Percentiles rank a stretch among this genome's conserved stretches.
Conservation (phyloP, 2,113 vertebrate species). For the Platichthys flesus region DNA sequence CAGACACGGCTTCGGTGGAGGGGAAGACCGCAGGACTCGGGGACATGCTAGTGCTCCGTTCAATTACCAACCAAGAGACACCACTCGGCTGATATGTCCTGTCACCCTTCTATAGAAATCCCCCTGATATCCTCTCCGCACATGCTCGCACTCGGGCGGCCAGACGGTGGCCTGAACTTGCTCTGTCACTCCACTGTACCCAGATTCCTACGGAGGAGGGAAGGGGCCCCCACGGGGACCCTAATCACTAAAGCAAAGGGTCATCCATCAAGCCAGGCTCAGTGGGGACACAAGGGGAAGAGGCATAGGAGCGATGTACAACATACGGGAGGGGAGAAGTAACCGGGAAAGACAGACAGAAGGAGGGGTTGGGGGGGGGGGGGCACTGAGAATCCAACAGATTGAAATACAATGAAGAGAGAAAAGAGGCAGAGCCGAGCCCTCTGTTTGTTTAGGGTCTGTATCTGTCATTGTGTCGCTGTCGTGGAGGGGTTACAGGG, state of each 20-base stretch:
- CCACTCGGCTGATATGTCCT: constrained; percentile 62
- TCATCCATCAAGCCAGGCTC: constrained; percentile 80
- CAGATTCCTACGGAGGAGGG: constrained; percentile 69
- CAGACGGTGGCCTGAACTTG: constrained; percentile 70
- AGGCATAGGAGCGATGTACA: constrained; percentile 72
- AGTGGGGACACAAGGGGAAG: constrained; percentile 74
- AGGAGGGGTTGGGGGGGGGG: constrained; percentile 6
- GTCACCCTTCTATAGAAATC: constrained; percentile 76
- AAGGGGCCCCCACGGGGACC: constrained; percentile 70
- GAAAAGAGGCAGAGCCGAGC: constrained; percentile 50
- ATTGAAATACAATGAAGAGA: constrained; percentile 68
- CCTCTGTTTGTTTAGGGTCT: constrained; percentile 72
- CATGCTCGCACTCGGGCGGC: constrained; percentile 58
- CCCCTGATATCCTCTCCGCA: constrained; percentile 57
- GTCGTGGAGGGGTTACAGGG: constrained; percentile 53
- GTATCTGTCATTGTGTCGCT: constrained; percentile 70
- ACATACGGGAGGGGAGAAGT: constrained; percentile 64
- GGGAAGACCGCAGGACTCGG: constrained; percentile 40
- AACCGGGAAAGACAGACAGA: constrained; percentile 64
- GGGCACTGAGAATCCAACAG: constrained; percentile 60
- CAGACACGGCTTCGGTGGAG: constrained; percentile 18
- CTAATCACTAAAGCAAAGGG: constrained; percentile 78
- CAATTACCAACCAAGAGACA: constrained; percentile 55
- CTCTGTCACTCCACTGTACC: constrained; percentile 59
- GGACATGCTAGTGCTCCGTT: constrained; percentile 35